These are phyloP conservation scores for Caenorhabditis remanei DNA, from an alignment of 1,140 invertebrate species.

Conservation along the genomic window DNA sequence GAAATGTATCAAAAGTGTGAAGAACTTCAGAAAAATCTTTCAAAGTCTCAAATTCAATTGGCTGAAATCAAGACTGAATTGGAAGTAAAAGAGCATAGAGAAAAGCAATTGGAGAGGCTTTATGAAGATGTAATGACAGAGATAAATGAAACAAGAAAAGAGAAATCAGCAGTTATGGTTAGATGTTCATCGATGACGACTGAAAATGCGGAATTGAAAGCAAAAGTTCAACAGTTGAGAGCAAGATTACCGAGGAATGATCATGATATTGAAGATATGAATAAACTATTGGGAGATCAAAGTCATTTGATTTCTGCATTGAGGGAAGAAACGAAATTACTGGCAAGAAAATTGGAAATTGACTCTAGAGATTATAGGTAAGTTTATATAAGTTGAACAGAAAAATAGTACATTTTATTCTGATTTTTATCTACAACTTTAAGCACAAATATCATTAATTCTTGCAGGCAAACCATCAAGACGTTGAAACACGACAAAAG, in stretches of 20 bases:
- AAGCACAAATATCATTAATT: no score
- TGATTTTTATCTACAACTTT: background rate
- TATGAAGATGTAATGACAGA: slow-evolving; percentile 12
- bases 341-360: slow-evolving; percentile 4
- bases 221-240: slow-evolving; percentile 2
- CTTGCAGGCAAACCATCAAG: slow-evolving; percentile 5
- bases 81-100: background rate
- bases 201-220: slow-evolving; percentile 8
- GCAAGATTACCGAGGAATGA: slow-evolving; percentile 17
- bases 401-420: no score
- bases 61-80: background rate
- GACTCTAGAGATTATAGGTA: slow-evolving; percentile 30
- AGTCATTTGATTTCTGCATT: slow-evolving; percentile 35
- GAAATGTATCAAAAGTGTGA: background rate
- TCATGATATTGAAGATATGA: slow-evolving; percentile 43
- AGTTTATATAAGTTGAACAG: no score
- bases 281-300: slow-evolving; percentile 25
- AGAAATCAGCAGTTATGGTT: slow-evolving; percentile 6
- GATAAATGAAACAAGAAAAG: slow-evolving; percentile 10
- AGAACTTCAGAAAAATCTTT: background rate
- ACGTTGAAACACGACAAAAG: background rate
- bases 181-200: slow-evolving; percentile 6
- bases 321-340: slow-evolving; percentile 23
- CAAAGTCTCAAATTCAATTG: background rate
- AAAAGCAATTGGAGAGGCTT: slow-evolving; percentile 20